Percentiles rank a stretch among this genome's conserved stretches.
These are phyloP conservation scores for Lepidocolaptes lacrymiger DNA, from an alignment of 2,797 vertebrate genomes.

Conservation along the genomic window DNA sequence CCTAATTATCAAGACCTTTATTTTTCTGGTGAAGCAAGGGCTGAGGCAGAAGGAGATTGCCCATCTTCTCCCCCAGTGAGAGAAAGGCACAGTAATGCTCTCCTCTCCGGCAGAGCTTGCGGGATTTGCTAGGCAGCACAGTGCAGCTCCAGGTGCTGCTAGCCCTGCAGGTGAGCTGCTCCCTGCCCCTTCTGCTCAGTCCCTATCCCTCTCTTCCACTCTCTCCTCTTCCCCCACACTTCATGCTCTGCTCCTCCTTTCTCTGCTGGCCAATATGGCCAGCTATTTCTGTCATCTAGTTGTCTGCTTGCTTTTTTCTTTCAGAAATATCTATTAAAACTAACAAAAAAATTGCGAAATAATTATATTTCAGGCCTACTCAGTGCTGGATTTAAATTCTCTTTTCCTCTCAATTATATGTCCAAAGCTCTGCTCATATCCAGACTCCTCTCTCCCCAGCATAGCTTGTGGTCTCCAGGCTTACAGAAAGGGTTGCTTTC, in stretches of 20 bases:
- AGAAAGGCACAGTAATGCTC: neutral
- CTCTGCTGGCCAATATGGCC: neutral
- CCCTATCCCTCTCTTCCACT: neutral
- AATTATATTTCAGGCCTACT: neutral
- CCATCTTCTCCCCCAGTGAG: accelerated
- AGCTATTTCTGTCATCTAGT: neutral
- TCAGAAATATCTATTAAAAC: neutral
- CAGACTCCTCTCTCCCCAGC: neutral
- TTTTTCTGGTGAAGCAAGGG: neutral
- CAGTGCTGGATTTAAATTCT: neutral
- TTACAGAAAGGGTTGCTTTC: neutral
- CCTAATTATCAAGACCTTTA: neutral
- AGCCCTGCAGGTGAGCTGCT: neutral
- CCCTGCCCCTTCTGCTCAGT: neutral
- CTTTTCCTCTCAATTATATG: neutral
- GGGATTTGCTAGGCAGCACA: neutral
- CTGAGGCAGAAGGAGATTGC: neutral
- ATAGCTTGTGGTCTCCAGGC: neutral
- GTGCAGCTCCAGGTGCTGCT: neutral
- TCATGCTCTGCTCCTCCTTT: neutral
- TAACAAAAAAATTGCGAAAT: neutral
- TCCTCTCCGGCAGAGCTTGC: neutral
- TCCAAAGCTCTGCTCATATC: neutral
- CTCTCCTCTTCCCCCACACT: neutral
- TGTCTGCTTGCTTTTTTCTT: neutral